phyloP scores from a whole-genome alignment of 2,797 vertebrate species.

The Sylvilagus floridanus region DNA sequence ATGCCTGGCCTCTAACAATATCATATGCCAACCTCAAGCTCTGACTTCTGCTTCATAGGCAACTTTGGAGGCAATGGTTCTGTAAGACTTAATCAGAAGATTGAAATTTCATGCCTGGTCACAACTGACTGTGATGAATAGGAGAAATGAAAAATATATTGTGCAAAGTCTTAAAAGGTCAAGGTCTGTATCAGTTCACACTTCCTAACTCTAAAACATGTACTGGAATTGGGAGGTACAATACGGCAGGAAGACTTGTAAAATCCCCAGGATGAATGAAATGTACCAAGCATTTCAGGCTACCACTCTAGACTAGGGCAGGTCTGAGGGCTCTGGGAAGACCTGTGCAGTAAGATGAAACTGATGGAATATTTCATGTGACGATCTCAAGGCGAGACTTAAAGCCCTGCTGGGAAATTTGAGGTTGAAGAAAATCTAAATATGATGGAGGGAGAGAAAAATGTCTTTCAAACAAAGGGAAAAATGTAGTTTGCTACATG shows the following conservation, averaged over 20 bases:
- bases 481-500: not conserved
- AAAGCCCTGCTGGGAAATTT: not conserved
- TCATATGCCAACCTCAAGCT: too few species aligned
- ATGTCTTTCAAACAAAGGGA: not conserved
- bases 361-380: not conserved
- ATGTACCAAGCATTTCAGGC: accelerated
- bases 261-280: not conserved
- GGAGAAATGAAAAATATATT: not conserved
- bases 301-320: not conserved
- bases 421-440: not conserved
- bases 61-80: not conserved
- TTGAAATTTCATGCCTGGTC: not conserved
- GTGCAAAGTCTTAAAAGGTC: not conserved
- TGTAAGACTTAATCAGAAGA: not conserved
- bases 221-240: not conserved
- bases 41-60: not conserved
- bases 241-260: not conserved
- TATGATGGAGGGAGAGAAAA: not conserved
- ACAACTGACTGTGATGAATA: not conserved
- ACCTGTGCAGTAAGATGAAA: not conserved
- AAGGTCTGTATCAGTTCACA: not conserved
- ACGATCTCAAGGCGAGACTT: not conserved
- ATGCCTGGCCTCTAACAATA: not conserved
- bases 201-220: not conserved
- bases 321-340: not conserved